Evolutionary conservation across 2,888 invertebrate genomes (phyloP), one percentile per base, ranked within the genome.

Genomic region (Melieria omissa): DNA sequence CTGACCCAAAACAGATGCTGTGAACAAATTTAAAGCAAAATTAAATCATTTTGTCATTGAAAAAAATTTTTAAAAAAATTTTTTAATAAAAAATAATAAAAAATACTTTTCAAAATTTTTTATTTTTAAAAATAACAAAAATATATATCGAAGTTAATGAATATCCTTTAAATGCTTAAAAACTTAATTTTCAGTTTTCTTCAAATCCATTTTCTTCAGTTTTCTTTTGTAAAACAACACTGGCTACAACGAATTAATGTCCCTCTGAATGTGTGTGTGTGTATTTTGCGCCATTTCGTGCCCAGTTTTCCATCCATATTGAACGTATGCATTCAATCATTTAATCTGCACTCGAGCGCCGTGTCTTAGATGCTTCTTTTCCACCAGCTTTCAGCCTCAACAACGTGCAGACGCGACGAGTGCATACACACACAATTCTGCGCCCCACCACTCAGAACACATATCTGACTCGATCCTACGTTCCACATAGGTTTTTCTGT

Each of bases 291-390:
- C 29, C 29, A 29, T 29, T 29, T 29, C 29, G 29, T 29, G 29
- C 29, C 2, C 29, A 29, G 2, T 16, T 58, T 52, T 44, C 41
- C 44, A 44, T 9, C 10, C 41, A 66, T 74, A 75, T 75, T 75
- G 76, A 75, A 73, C 75, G 75, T 74, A 75, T 73, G 75, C 76
- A 76, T 77, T 78, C 76, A 76, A 78, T 78, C 78, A 77, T 81
- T 82, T 83, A 80, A 81, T 80, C 80, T 77, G 76, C 74, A 80
- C 79, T 80, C 78, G 78, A 79, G 80, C 81, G 80, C 79, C 80
- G 78, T 61, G 9, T 12, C 10, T 16, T 52, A 45, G 10, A 10
- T 67, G 58, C 57, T 41, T 61, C 65, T 57, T 72, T 58, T 46
- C 16, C 70, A 63, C 57, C 63, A 52, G 65, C 29, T 73, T 45